Evolutionary conservation across 2,113 vertebrate genomes (phyloP), one percentile per base, ranked within the genome.

Genomic region (Petrocephalus zakoni): DNA sequence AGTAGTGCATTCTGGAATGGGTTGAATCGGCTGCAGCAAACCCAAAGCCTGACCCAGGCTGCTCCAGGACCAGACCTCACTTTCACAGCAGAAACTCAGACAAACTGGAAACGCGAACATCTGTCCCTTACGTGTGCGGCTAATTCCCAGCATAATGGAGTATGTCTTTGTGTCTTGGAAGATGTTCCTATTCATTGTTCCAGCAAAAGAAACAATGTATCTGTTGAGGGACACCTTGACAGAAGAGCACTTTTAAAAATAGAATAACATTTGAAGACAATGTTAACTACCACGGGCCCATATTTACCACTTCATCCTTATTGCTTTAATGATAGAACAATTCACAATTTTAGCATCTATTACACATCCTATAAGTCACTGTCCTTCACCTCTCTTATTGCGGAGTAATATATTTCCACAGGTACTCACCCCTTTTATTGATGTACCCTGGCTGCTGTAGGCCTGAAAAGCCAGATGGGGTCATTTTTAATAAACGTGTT

Each of bases 21-120:
- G 53, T 46, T 51, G 64, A 42, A 61, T 87, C 55, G 25, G 46
- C 61, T 49, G 61, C 86, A 87, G 72, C 86, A 87, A 72, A 87
- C 42, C 47, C 25, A 21, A 61, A 46, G 53, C 51, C 84, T 55
- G 19, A 85, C 51, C 47, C 22, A 25, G 51, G 55, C 10, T 42
- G 86, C 42, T 87, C 4, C 56, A 87, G n/a, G 34, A 19, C 29
- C 55, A 29, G 6, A 87, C 53, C 37, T 58, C 22, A 46, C 56
- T 55, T 46, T 22, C 2, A 58, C 55, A 58, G 52, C n/a, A 58
- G 49, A 47, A 85, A 25, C 42, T 51, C 22, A 49, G 42, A 84
- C 49, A 85, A 85, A 34, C 84, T 49, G 52, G 52, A 53, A 55
- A 34, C 29, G 8, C 21, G 29, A 56, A 29, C 84, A 21, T 34